A percentile compares a stretch with the other conserved stretches of the same genome.
phyloP scores from a whole-genome alignment of 1,140 invertebrate genomes.

The Melipona quadrifasciata region DNA sequence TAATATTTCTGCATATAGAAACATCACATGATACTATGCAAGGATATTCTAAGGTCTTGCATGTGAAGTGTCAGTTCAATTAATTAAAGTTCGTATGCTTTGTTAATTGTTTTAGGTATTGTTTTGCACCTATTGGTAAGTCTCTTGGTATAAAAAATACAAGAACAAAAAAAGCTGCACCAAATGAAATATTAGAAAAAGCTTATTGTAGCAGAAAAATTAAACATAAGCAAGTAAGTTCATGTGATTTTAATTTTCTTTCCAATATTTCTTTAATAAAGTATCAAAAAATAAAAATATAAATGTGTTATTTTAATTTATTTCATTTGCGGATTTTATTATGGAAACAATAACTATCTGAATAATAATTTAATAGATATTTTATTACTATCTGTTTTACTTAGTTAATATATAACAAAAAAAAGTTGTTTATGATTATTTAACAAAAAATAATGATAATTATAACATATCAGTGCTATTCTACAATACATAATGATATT shows the following conservation, averaged over 20 bases:
- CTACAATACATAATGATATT: background rate
- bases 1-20: background rate
- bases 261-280: background rate
- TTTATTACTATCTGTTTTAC: background rate
- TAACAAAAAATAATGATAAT: background rate
- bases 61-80: background rate
- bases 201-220: conserved; percentile 87
- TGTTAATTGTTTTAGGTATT: conserved; percentile 83
- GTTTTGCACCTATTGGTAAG: conserved; percentile 89
- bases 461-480: background rate
- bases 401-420: background rate
- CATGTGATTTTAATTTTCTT: background rate
- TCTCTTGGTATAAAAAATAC: conserved; percentile 90
- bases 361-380: background rate
- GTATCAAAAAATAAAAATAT: background rate
- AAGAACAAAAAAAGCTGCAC: conserved; percentile 87
- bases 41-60: background rate
- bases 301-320: background rate
- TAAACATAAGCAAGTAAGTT: conserved; percentile 88
- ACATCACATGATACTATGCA: background rate
- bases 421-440: background rate
- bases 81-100: background rate
- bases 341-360: background rate
- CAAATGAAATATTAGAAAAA: conserved; percentile 88
- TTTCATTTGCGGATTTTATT: background rate